Evolutionary conservation across 2,113 vertebrate species (phyloP).

Genomic region (Hydrochoerus hydrochaeris): DNA sequence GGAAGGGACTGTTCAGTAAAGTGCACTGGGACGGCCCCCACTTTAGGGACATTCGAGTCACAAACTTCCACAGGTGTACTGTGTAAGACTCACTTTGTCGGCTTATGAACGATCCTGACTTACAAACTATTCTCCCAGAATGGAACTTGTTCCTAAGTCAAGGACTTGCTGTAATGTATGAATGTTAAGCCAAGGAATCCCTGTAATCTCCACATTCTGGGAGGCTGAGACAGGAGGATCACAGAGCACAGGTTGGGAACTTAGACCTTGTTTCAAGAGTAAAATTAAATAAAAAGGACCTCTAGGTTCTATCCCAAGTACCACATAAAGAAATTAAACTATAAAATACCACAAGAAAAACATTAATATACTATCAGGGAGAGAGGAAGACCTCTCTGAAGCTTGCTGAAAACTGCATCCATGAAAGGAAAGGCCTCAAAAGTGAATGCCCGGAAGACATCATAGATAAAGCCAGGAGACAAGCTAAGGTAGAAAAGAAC

Average conservation of each 20-base stretch:
- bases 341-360: conserved; percentile 39
- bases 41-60: background rate
- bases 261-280: background rate
- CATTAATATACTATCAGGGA: background rate
- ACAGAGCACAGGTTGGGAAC: background rate
- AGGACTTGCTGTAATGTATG: background rate
- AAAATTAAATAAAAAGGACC: background rate
- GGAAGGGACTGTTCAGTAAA: background rate
- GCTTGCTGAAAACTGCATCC: background rate
- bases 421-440: background rate
- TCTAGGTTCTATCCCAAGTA: background rate
- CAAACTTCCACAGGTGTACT: background rate
- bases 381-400: background rate
- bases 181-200: background rate
- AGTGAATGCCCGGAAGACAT: background rate
- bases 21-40: background rate
- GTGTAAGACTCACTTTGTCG: background rate
- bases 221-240: background rate
- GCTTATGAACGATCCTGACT: background rate
- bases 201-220: background rate
- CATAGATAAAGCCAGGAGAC: background rate
- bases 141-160: background rate
- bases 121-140: background rate
- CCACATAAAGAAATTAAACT: background rate
- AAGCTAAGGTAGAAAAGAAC: background rate